phyloP scores from a whole-genome alignment of 2,888 invertebrate species.

The Agrotis exclamationis region DNA sequence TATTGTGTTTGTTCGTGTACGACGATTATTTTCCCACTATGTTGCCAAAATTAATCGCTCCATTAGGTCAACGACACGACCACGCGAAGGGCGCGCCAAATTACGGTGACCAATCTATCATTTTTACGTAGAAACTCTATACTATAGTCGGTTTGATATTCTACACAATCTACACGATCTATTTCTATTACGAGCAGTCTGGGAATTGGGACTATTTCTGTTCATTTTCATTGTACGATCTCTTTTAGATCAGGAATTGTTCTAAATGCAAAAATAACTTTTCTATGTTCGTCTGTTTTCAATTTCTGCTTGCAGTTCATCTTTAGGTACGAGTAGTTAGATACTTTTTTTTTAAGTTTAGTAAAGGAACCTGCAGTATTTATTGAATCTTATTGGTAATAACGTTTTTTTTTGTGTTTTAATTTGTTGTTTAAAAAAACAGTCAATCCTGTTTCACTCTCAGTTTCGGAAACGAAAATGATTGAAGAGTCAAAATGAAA shows the following conservation, averaged over 20 bases:
- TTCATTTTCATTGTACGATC: conserved; percentile 8
- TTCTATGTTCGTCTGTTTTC: conserved; percentile 1
- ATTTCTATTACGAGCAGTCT: conserved; percentile 13
- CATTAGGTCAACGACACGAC: conserved; percentile 38
- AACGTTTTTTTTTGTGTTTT: too few relatives aligned
- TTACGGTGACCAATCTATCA: conserved; percentile 29
- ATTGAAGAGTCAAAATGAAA: too few relatives aligned
- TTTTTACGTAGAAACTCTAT: conserved; percentile 15
- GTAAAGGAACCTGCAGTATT: too few relatives aligned
- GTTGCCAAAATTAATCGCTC: conserved; percentile 23
- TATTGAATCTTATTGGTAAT: too few relatives aligned
- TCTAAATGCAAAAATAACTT: conserved; percentile 24
- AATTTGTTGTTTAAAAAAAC: too few relatives aligned
- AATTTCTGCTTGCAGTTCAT: too few relatives aligned
- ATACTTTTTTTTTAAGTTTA: too few relatives aligned
- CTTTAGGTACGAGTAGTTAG: too few relatives aligned
- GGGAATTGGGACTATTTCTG: conserved; percentile 2
- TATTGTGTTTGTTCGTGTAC: conserved; percentile 1
- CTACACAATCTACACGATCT: neutral
- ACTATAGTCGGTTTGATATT: conserved; percentile 5
- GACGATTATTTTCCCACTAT: conserved; percentile 8
- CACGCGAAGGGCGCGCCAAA: conserved; percentile 29
- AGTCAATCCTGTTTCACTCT: too few relatives aligned
- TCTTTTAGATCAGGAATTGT: conserved; percentile 14
- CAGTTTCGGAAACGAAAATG: too few relatives aligned